A percentile compares a stretch with the other conserved stretches of the same genome.
Conservation (phyloP, 2,797 vertebrate species). For the Sebastes taczanowskii region DNA sequence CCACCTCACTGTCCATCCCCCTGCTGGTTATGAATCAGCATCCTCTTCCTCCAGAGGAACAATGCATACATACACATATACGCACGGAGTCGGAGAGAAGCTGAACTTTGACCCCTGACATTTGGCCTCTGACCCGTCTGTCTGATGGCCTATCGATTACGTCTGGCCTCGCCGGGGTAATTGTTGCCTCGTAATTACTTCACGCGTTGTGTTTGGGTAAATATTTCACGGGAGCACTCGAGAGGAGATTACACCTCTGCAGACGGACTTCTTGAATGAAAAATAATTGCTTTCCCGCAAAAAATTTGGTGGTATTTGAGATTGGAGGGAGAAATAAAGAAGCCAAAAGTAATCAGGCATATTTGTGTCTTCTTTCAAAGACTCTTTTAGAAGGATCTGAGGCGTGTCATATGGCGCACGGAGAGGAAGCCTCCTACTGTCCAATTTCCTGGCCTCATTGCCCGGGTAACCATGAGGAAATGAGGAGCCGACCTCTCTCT, state of each 20-base stretch:
- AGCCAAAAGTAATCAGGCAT: conserved; percentile 66
- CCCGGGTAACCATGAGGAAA: conserved; percentile 76
- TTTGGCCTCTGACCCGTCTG: conserved; percentile 77
- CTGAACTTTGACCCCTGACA: conserved; percentile 77
- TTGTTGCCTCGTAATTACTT: conserved; percentile 80
- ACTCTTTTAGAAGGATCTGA: conserved; percentile 40
- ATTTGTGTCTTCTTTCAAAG: conserved; percentile 50
- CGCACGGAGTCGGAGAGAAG: conserved; percentile 49
- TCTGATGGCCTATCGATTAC: conserved; percentile 88
- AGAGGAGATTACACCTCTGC: conserved; percentile 46
- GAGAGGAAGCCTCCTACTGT: conserved; percentile 61
- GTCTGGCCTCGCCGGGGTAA: conserved; percentile 80
- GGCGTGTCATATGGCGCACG: conserved; percentile 51
- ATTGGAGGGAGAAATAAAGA: conserved; percentile 55
- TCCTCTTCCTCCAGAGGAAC: conserved; percentile 67
- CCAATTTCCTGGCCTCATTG: conserved; percentile 77
- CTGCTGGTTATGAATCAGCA: conserved; percentile 78
- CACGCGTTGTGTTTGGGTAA: conserved; percentile 58
- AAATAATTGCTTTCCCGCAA: conserved; percentile 59
- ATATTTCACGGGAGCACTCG: conserved; percentile 37
- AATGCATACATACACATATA: conserved; percentile 42
- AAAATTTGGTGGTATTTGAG: conserved; percentile 16
- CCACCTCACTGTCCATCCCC: conserved; percentile 68
- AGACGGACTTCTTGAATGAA: conserved; percentile 5
- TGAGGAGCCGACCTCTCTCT: conserved; percentile 53